Evolutionary conservation across 2,797 vertebrate genomes (phyloP), one percentile per base, ranked within the genome.

Genomic region (Sebastes goodei): DNA sequence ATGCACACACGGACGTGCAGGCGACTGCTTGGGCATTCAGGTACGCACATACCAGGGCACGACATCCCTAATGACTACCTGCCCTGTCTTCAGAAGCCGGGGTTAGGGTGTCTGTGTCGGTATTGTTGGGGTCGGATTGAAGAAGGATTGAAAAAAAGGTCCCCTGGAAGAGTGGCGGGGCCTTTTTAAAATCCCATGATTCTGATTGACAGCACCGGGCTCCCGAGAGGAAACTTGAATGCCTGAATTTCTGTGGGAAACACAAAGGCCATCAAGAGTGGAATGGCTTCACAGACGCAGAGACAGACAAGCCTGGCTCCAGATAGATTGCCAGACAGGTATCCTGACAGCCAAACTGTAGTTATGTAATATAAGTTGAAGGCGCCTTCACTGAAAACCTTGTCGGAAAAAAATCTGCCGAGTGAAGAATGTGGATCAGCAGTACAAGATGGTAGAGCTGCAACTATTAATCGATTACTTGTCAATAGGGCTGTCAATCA

Each of bases 181-280:
- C 61, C 67, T 79, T 86, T 87, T 66, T 29, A 61, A 86, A 86
- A 85, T 62, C 68, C 80, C 81, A 76, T 42, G 61, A 83, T 88
- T 89, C 74, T 92, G 92, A 94, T 85, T 91, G 93, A 93, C 92
- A 92, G 87, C 80, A 0, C 14, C 2, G 61, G 38, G 75, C 70
- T 92, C 89, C 80, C 46, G 5, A 82, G 90, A 91, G 90, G 89
- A 91, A 89, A 88, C 79, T 76, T 71, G 85, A 90, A 93, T 86
- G 83, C 86, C 86, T 87, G 78, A 72, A 74, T 91, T 92, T 93
- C 93, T 87, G 72, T 88, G 82, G 85, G 78, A 90, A 84, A 89
- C 82, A 93, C 86, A 93, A 93, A 89, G 69, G 80, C 75, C 61
- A 56, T 82, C 66, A 70, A 62, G 71, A 83, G 57, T 66, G 80